phyloP scores from a whole-genome alignment of 35 echinoderm and acorn worm species.

The Apostichopus parvimensis region DNA sequence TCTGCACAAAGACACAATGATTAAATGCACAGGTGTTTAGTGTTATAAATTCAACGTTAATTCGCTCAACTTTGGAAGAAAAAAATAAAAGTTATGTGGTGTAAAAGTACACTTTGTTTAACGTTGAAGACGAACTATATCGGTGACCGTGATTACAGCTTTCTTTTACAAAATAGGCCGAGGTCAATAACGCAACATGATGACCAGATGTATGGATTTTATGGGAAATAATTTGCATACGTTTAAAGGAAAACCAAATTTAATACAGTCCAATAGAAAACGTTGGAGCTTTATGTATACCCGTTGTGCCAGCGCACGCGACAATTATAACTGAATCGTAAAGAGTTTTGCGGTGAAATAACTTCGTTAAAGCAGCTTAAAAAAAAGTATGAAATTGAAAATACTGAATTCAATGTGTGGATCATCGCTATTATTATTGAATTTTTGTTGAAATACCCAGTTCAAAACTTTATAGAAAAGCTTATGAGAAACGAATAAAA shows the following conservation, averaged over 20 bases:
- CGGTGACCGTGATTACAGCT: not conserved
- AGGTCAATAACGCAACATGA: not conserved
- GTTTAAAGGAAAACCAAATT: constrained; percentile 4
- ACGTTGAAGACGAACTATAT: not conserved
- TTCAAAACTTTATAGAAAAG: too few species aligned
- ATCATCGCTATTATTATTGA: too few species aligned
- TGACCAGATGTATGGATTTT: constrained; percentile 5
- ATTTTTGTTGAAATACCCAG: too few species aligned
- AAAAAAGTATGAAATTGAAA: too few species aligned
- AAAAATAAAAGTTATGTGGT: not conserved
- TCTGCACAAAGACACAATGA: not conserved
- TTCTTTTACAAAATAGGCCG: not conserved
- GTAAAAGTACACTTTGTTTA: not conserved
- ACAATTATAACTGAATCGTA: constrained; percentile 13
- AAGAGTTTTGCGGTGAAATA: not conserved
- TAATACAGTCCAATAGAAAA: constrained; percentile 19
- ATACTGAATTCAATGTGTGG: too few species aligned
- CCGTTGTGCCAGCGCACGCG: not conserved
- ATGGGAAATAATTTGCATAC: constrained; percentile 8
- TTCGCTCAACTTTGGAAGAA: not conserved
- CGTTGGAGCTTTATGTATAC: not conserved
- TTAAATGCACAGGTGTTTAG: not conserved
- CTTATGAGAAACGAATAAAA: not conserved
- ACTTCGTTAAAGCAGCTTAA: not conserved
- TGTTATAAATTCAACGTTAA: not conserved